Evolutionary conservation across 1,140 invertebrate species (phyloP).

Genomic region (Homarus americanus): DNA sequence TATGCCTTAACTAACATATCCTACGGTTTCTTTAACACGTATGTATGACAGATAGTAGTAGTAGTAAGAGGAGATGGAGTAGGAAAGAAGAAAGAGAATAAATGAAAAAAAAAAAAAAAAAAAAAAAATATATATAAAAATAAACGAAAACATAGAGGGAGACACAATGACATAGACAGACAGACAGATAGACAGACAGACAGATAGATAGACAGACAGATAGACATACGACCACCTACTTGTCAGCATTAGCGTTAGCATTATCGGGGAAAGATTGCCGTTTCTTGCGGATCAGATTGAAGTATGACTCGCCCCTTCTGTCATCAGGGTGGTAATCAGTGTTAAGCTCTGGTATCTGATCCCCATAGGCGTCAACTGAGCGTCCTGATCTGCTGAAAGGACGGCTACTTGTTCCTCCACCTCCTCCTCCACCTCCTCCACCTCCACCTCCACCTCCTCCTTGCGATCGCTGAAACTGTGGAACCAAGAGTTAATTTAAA

Average conservation of each 20-base stretch:
- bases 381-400: constrained; percentile 15
- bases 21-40: too few species aligned
- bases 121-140: not conserved
- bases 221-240: too few species aligned
- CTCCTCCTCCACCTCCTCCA: too few species aligned
- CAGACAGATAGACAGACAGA: too few species aligned
- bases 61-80: not conserved
- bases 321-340: constrained; percentile 52
- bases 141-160: not conserved
- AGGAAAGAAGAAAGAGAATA: too few species aligned
- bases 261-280: constrained; percentile 61
- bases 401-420: too few species aligned
- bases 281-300: constrained; percentile 49
- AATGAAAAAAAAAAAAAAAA: not conserved
- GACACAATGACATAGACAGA: too few species aligned
- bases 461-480: too few species aligned
- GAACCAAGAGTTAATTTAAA: too few species aligned
- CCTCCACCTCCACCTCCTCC: too few species aligned
- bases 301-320: constrained; percentile 63
- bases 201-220: too few species aligned
- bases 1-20: too few species aligned
- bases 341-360: constrained; percentile 48
- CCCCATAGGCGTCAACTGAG: constrained; percentile 53
- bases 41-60: not conserved
- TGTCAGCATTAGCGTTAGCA: constrained; percentile 72